These are phyloP conservation scores for Asteroscopus sphinx DNA, from an alignment of 2,888 invertebrate species.

Conservation along the genomic window DNA sequence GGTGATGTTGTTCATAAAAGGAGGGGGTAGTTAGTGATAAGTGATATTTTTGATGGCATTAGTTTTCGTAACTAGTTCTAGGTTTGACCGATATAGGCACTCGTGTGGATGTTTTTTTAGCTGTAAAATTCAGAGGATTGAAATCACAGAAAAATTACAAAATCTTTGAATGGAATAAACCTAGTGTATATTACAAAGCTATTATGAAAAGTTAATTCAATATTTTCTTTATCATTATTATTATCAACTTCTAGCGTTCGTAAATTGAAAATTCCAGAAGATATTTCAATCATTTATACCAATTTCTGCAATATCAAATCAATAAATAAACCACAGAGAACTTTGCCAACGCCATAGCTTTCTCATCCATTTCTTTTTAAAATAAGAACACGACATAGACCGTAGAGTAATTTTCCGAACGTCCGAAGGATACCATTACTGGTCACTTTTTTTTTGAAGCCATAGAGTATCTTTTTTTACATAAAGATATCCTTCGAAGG, in stretches of 20 bases:
- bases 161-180: too few relatives aligned
- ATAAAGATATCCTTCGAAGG: slow-evolving; percentile 46
- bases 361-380: slow-evolving; percentile 45
- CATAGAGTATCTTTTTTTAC: slow-evolving; percentile 52
- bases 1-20: slow-evolving; percentile 22
- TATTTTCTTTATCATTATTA: too few relatives aligned
- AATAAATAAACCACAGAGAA: slow-evolving; percentile 39
- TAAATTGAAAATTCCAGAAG: neutral
- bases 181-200: too few relatives aligned
- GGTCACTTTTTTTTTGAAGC: slow-evolving; percentile 54
- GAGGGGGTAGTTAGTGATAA: neutral
- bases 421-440: slow-evolving; percentile 60
- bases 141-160: too few relatives aligned
- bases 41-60: neutral
- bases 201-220: too few relatives aligned
- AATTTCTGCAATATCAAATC: slow-evolving; percentile 35
- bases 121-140: too few relatives aligned
- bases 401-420: slow-evolving; percentile 54
- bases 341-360: slow-evolving; percentile 33
- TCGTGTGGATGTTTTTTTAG: neutral
- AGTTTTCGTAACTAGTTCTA: neutral
- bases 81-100: neutral
- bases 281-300: neutral
- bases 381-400: slow-evolving; percentile 28
- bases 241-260: neutral